Evolutionary conservation across 1,140 invertebrate species (phyloP).

Genomic region (Adoxophyes honmai): DNA sequence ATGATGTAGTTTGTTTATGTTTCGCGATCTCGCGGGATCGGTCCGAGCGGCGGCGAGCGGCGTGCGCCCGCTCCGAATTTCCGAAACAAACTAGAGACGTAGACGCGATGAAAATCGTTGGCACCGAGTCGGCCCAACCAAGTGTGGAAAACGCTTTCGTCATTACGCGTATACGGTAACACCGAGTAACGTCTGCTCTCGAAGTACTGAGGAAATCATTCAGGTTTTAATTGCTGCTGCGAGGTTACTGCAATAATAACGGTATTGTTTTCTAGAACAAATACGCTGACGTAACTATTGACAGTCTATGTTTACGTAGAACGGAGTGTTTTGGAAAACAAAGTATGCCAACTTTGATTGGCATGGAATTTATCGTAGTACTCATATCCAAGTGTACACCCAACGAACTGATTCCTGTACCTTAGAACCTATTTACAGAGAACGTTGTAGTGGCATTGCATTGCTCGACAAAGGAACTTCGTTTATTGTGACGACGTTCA

Average conservation of each 20-base stretch:
- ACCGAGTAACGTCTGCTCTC: conserved; percentile 14
- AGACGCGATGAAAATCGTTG: conserved; percentile 38
- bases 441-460: too few species aligned
- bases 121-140: conserved; percentile 20
- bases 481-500: too few species aligned
- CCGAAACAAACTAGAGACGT: conserved; percentile 22
- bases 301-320: too few species aligned
- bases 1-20: conserved; percentile 5
- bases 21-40: conserved; percentile 41
- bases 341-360: too few species aligned
- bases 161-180: conserved; percentile 19
- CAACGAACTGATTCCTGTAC: too few species aligned
- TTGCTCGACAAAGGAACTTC: too few species aligned
- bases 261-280: conserved; percentile 6
- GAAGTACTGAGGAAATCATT: conserved; percentile 4
- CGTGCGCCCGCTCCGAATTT: conserved; percentile 18
- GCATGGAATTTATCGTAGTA: too few species aligned
- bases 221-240: conserved; percentile 8
- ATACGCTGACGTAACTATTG: too few species aligned
- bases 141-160: conserved; percentile 49
- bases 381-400: too few species aligned
- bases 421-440: too few species aligned
- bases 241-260: conserved; percentile 11
- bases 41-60: conserved; percentile 25
- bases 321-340: too few species aligned